Percentiles rank a stretch among this genome's conserved stretches.
Evolutionary conservation across 2,113 vertebrate genomes (phyloP).

Genomic region (Myotis yumanensis): DNA sequence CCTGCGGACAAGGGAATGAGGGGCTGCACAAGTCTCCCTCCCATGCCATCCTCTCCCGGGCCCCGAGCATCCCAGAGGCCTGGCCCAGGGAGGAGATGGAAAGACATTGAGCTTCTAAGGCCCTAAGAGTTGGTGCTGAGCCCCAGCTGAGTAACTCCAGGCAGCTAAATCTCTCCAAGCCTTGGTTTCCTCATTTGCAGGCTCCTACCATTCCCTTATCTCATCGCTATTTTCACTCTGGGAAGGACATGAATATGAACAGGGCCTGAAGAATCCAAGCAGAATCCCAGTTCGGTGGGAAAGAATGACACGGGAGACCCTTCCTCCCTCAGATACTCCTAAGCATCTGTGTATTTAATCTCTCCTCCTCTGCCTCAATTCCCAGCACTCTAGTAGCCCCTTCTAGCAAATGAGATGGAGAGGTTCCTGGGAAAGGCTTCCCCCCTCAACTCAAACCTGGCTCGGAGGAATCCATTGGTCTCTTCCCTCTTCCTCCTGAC

Average conservation of each 20-base stretch:
- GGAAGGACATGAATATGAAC: neutral
- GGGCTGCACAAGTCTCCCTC: accelerated
- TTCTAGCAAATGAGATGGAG: neutral
- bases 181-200: neutral
- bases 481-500: neutral
- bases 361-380: neutral
- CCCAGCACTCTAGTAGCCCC: neutral
- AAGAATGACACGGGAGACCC: neutral
- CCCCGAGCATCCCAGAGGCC: neutral
- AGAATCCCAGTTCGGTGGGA: neutral
- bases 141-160: neutral
- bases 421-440: neutral
- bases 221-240: neutral
- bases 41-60: neutral
- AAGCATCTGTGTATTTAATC: neutral
- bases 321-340: neutral
- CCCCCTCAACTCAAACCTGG: neutral
- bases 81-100: neutral
- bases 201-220: neutral
- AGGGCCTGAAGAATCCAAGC: neutral
- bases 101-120: neutral
- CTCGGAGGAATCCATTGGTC: neutral
- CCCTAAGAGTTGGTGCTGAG: neutral
- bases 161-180: neutral
- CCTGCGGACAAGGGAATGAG: neutral